Conservation (phyloP, 2,113 vertebrate genomes). For the Girardinichthys multiradiatus region DNA sequence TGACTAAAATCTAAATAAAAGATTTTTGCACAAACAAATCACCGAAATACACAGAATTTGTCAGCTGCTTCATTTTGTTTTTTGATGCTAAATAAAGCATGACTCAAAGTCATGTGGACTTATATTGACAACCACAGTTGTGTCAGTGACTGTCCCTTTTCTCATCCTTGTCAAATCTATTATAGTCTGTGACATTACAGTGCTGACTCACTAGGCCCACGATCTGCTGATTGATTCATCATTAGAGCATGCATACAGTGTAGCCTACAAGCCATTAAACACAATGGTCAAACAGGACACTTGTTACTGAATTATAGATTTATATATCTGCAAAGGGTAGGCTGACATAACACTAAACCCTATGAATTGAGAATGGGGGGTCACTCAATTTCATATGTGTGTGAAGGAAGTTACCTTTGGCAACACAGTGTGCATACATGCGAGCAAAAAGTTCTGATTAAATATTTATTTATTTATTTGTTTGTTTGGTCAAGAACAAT, state of each 20-base stretch:
- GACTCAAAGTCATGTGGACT: conserved; percentile 22
- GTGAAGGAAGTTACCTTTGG: no score
- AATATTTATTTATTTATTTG: no score
- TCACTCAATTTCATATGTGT: background rate
- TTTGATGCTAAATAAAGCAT: conserved; percentile 9
- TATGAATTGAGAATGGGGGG: background rate
- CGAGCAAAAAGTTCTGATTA: no score
- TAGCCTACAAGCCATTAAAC: background rate
- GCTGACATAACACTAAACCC: no score
- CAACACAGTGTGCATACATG: no score
- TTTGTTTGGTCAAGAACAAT: no score
- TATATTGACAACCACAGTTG: conserved; percentile 45
- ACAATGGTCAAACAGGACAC: background rate
- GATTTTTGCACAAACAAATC: background rate
- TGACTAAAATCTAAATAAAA: background rate
- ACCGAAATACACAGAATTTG: background rate
- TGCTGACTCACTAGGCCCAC: conserved; percentile 25
- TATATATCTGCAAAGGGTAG: background rate
- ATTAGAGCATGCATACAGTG: conserved; percentile 1
- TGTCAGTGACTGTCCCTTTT: conserved; percentile 47
- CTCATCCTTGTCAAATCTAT: conserved; percentile 37
- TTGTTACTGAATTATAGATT: background rate
- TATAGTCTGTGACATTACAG: conserved; percentile 26
- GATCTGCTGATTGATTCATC: conserved; percentile 38
- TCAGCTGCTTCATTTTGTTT: background rate